Base-by-base conservation (phyloP, 2,888 invertebrate genomes). In the Rhingia campestris region DNA sequence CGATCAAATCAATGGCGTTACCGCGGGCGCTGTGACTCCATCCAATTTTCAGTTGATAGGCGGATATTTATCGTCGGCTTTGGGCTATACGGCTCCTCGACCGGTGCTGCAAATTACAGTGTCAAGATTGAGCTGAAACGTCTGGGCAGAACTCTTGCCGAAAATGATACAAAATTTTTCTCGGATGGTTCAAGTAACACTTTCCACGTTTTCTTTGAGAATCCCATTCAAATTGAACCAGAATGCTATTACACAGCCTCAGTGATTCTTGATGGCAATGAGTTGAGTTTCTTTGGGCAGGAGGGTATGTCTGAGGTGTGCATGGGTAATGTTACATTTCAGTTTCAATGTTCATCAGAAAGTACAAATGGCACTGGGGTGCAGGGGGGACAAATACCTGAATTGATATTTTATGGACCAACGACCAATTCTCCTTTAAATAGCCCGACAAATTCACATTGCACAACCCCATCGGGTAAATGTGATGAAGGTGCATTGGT, bases 1-100 rank as follows among this genome's bases (percentile, higher is more conserved):
- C 94, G 98, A 87, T 97, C 97, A 88, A 99, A 98, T 90, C 98
- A 99, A 91, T 99, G 99, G 98, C 94, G 98, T 70, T 99, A 99
- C 91, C 94, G 99, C 87, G 98, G 98, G 0, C 94, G 98, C 67
- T 98, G 98, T 90, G 99, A 99, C 91, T 97, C 97, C 75, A 98
- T 99, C 90, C 98, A 98, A 90, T 99, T 99, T 92, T 97, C 97
- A 87, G 98, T 98, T 0, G 98, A 99, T 91, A 95, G 97, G 86
- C 94, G 98, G 87, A 97, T 99, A 89, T 99, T 98, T 90, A 96
- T 99, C 64, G 97, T 98, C 64, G 98, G 98, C 51, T 97, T 98
- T 91, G 98, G 98, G 22, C 92, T 99, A 4, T 99, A 98, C 90
- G 99, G 99, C 73, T 98, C 98, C 4, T 98, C 98, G 53, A 98